Evolutionary conservation across 2,888 invertebrate genomes (phyloP).

Genomic region (Apotomis turbidana): DNA sequence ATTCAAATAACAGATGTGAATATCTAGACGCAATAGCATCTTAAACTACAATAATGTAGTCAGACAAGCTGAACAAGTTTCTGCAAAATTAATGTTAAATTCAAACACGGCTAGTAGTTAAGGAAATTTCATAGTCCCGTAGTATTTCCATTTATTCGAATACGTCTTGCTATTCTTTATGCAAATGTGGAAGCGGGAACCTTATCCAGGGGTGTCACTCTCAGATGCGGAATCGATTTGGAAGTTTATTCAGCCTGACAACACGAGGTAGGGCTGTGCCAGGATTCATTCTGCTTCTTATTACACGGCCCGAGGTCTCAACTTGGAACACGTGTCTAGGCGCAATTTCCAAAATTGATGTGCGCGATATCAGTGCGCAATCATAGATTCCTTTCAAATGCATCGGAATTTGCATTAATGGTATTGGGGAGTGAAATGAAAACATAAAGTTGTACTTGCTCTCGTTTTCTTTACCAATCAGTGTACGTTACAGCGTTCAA

Average conservation of each 20-base stretch:
- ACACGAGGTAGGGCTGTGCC: conserved; percentile 71
- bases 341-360: conserved; percentile 34
- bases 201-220: conserved; percentile 77
- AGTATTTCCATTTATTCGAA: conserved; percentile 52
- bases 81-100: conserved; percentile 28
- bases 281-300: conserved; percentile 64
- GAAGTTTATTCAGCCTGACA: conserved; percentile 82
- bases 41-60: neutral
- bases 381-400: conserved; percentile 27
- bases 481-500: neutral
- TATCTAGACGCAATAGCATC: neutral
- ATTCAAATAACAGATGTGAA: conserved; percentile 2
- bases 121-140: conserved; percentile 34
- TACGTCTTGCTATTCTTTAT: conserved; percentile 74
- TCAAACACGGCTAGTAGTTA: conserved; percentile 29
- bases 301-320: conserved; percentile 52
- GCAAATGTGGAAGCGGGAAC: conserved; percentile 74
- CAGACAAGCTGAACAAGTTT: conserved; percentile 7
- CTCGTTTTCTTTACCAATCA: neutral
- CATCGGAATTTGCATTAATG: conserved; percentile 20
- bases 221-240: conserved; percentile 81
- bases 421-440: neutral
- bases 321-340: conserved; percentile 41
- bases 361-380: conserved; percentile 21
- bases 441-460: conserved; percentile 1